Conservation (phyloP, 2,888 invertebrate genomes). For the Spodoptera littoralis region DNA sequence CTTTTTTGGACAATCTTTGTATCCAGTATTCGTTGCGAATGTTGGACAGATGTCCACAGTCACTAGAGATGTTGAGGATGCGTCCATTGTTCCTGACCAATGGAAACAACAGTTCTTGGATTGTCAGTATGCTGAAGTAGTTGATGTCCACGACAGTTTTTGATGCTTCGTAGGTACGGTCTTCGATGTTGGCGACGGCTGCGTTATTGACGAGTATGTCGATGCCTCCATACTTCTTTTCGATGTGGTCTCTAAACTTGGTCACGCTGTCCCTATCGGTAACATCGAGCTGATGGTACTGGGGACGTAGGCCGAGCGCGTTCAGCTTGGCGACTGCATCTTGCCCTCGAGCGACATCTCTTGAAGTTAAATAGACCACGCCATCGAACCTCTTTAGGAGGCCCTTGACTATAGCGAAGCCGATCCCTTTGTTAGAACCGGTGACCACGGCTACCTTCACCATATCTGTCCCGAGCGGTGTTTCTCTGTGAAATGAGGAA, state of each 20-base stretch:
- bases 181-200: constrained; percentile 86
- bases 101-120: constrained; percentile 92
- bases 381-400: constrained; percentile 90
- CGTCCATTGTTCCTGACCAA: constrained; percentile 90
- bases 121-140: constrained; percentile 90
- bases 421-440: constrained; percentile 91
- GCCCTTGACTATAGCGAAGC: constrained; percentile 89
- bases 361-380: constrained; percentile 85
- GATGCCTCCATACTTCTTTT: constrained; percentile 89
- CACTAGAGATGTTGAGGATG: constrained; percentile 93
- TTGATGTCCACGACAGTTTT: constrained; percentile 91
- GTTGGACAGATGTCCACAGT: constrained; percentile 89
- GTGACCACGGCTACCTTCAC: constrained; percentile 82
- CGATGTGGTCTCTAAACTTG: constrained; percentile 88
- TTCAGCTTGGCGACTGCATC: constrained; percentile 64
- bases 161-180: constrained; percentile 73
- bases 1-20: constrained; percentile 65
- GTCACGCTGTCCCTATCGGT: constrained; percentile 83
- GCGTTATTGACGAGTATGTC: constrained; percentile 94
- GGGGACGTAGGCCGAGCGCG: constrained; percentile 54
- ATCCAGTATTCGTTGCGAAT: constrained; percentile 85
- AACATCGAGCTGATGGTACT: constrained; percentile 57
- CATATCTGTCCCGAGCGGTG: constrained; percentile 20
- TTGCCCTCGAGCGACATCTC: constrained; percentile 67
- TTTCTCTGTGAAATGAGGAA: constrained; percentile 8